Evolutionary conservation across 2,113 vertebrate genomes (phyloP).

Genomic region (Macrotis lagotis): DNA sequence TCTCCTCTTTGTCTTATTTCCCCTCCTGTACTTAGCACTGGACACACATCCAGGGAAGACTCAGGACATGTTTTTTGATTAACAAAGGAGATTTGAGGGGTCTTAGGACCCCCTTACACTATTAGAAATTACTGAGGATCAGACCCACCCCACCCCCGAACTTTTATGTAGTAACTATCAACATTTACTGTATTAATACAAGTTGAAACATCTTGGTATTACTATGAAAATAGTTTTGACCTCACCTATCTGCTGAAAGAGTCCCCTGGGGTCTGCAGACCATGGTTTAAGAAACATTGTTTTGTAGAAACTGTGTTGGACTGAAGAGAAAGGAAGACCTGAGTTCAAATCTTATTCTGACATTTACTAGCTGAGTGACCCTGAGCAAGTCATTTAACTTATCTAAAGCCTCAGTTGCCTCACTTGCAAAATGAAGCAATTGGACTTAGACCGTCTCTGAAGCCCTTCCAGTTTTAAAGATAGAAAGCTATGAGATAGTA

Average conservation of each 20-base stretch:
- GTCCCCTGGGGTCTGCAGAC: neutral
- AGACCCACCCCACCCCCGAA: neutral
- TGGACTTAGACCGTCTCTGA: neutral
- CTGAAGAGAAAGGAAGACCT: neutral
- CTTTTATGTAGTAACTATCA: neutral
- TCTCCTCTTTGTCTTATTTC: neutral
- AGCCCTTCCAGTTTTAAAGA: neutral
- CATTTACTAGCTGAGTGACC: neutral
- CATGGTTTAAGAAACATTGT: neutral
- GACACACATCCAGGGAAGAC: neutral
- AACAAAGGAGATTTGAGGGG: neutral
- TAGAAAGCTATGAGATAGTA: neutral
- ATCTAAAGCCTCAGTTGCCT: neutral
- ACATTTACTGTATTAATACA: neutral
- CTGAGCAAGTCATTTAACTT: neutral
- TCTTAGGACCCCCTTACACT: neutral
- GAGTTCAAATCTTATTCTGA: neutral
- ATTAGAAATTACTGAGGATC: neutral
- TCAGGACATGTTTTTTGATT: neutral
- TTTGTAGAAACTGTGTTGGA: neutral
- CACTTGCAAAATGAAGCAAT: neutral
- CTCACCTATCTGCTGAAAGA: neutral
- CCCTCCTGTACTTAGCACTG: neutral
- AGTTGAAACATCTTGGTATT: neutral
- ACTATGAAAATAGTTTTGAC: neutral